Evolutionary conservation across 2,888 invertebrate species (phyloP).

Genomic region (Liopterus haemorrhoidalis): DNA sequence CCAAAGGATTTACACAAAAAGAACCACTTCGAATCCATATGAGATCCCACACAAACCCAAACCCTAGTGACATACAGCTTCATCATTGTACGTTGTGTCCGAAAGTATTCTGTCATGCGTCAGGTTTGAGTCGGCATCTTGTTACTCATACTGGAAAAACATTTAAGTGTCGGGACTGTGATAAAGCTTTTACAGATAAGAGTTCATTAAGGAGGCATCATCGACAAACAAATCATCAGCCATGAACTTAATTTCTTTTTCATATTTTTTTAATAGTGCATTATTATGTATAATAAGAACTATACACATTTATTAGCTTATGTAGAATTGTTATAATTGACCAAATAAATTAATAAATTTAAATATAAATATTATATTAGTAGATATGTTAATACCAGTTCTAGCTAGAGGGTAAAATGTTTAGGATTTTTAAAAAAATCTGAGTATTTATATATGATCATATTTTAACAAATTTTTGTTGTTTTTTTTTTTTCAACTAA

Average conservation of each 20-base stretch:
- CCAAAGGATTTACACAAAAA: slow-evolving; percentile 67
- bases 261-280: no score
- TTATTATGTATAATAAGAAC: no score
- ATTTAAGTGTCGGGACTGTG: slow-evolving; percentile 60
- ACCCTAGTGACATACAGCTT: slow-evolving; percentile 53
- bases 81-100: slow-evolving; percentile 63
- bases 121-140: slow-evolving; percentile 64
- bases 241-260: slow-evolving; percentile 27
- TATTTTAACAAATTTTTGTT: no score
- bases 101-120: slow-evolving; percentile 56
- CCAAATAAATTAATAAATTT: no score
- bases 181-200: slow-evolving; percentile 63
- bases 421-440: no score
- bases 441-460: no score
- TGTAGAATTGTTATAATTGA: no score
- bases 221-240: slow-evolving; percentile 41
- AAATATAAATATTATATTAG: no score
- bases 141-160: slow-evolving; percentile 59
- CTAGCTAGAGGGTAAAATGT: no score
- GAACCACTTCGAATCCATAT: slow-evolving; percentile 61
- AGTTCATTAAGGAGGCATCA: slow-evolving; percentile 64
- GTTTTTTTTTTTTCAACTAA: no score
- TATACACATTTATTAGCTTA: no score
- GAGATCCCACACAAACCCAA: slow-evolving; percentile 52
- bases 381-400: no score